Evolutionary conservation across 1,140 invertebrate species (phyloP), one percentile per base, ranked within the genome.

Genomic region (Pissodes strobi): DNA sequence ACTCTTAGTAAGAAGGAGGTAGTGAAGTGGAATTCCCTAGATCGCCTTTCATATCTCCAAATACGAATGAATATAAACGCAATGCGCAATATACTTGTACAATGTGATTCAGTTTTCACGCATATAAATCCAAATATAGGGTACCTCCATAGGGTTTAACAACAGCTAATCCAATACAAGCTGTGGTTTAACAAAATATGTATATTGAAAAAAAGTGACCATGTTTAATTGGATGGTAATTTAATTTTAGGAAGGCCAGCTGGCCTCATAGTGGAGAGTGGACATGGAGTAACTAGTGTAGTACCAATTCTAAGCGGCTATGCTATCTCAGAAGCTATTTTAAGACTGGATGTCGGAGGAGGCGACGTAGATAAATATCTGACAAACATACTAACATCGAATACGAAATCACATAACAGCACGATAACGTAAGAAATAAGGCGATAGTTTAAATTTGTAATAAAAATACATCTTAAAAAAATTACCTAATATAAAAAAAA

Each of bases 241-340:
- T n/a, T n/a, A 9, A 10, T 52, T 53, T 43, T 62, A 56, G 57
- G 49, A 10, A 49, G 43, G 23, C 56, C 25, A 13, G 45, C 62
- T 17, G 62, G 52, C 27, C 18, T 64, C 22, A 64, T 64, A 49
- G 52, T 64, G 13, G 62, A 64, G 41, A 64, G 62, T 56, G 62
- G 62, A 10, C 62, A 64, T 51, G 62, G 62, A 17, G 52, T 64
- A 3, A 64, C 62, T 2, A 64, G 41, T 17, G 52, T 64, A 21
- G 62, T 64, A 21, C 62, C 62, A 30, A 64, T 64, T 48, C 13
- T 64, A 22, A 64, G 62, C 38, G 62, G 62, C 15, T 64, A 57
- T 37, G 62, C 53, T 3, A 64, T 64, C 37, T 64, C 62, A 2
- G 55, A 64, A 38, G 62, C 62, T 15, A 57, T 64, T 13, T 55